These are phyloP conservation scores for Amphipoea lucens DNA, from an alignment of 2,888 invertebrate species.

Conservation along the genomic window DNA sequence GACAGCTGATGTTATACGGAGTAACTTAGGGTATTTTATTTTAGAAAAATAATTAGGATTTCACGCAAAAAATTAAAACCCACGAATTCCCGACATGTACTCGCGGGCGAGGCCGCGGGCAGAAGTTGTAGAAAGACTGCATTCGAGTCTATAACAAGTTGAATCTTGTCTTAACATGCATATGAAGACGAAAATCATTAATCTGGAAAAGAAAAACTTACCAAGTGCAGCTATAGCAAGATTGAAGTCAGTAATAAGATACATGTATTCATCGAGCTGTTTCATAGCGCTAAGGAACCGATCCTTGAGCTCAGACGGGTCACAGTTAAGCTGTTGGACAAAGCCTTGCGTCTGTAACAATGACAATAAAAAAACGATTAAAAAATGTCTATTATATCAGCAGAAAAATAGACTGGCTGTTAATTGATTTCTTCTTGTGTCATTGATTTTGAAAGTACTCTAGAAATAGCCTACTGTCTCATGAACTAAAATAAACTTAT, in stretches of 20 bases:
- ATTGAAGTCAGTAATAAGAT: constrained; percentile 85
- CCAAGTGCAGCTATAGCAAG: constrained; percentile 80
- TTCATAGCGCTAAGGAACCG: constrained; percentile 82
- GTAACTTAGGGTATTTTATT: too few species aligned
- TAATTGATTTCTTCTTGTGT: not conserved
- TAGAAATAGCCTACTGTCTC: not conserved
- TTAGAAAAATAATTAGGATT: too few species aligned
- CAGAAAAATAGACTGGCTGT: not conserved
- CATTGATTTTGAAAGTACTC: not conserved
- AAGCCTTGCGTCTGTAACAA: constrained; percentile 79
- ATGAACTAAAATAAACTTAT: not conserved
- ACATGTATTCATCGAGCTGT: constrained; percentile 84
- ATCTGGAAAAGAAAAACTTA: constrained; percentile 59
- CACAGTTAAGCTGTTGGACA: constrained; percentile 82
- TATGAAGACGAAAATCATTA: not conserved
- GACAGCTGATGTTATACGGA: too few species aligned
- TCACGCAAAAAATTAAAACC: too few species aligned
- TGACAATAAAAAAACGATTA: not conserved
- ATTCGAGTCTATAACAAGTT: not conserved
- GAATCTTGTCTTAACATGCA: not conserved
- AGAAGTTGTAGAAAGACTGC: not conserved
- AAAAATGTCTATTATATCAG: not conserved
- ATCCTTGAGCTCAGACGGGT: constrained; percentile 82
- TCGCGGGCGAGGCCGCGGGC: too few species aligned
- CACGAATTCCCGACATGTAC: too few species aligned